Evolutionary conservation across 2,797 vertebrate genomes (phyloP), one percentile per base, ranked within the genome.

Genomic region (Cyclopterus lumpus): DNA sequence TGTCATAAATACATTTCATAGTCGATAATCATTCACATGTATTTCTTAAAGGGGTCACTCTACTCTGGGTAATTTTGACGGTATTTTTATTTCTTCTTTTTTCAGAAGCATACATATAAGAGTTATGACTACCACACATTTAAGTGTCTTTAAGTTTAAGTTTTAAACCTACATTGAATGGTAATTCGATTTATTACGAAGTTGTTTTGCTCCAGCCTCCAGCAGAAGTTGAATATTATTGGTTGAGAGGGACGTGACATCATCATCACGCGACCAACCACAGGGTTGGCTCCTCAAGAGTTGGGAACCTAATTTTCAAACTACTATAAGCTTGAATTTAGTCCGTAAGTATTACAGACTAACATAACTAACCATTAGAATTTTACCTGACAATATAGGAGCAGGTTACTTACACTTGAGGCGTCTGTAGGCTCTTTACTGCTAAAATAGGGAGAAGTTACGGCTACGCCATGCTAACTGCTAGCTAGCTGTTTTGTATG

Each of bases 211-310:
- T 14, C 10, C 11, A 32, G 16, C 16, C 26, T 36, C 2, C 8
- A 7, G 18, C 32, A 1, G 28, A 24, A n/a, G 8, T 49, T 8
- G 15, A 8, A 8, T 3, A 1, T 11, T 40, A 76, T 58, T 60
- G 64, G 75, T 62, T 64, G 15, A 1, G 3, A 4, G 1, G 2
- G 5, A 6, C 0, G 8, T 79, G 77, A 81, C 86, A 0, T 85
- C 81, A 90, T 87, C 61, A 68, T 22, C 11, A 15, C 20, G 90
- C 85, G 89, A 75, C 92, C 2, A 34, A 7, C 2, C 5, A 26
- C 30, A 14, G 12, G 10, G n/a, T 6, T 8, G 18, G 3, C 5
- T 28, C 8, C 3, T 24, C 60, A n/a, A 32, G 20, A 38, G 14
- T 51, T 11, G 5, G 0, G 8, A 18, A 14, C 1, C 0, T 30